Evolutionary conservation across 2,113 vertebrate genomes (phyloP), one percentile per base, ranked within the genome.

Genomic region (Gavialis gangeticus): DNA sequence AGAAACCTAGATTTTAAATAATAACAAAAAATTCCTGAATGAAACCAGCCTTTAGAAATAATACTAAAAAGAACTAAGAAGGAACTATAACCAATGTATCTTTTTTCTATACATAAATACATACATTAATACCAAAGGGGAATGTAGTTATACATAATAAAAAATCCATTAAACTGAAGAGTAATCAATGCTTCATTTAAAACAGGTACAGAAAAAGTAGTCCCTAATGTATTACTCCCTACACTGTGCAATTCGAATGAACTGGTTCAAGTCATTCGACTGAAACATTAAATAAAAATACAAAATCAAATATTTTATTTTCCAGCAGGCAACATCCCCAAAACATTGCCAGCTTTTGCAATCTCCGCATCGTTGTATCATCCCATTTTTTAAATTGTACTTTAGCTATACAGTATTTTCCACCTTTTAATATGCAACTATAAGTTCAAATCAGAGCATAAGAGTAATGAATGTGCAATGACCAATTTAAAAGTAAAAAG

Each of bases 291-390:
- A 2, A 4, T 12, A 90, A 5, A 22, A 63, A 18, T 19, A 27
- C 2, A 12, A 12, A 90, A 25, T 1, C 21, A 10, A 5, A 1
- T 10, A 79, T 59, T 94, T 69, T 17, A 54, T 69, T 91, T 77
- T 30, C 71, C 62, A 87, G 77, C 77, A 71, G 5, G 7, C 1
- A 59, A 4, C 0, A 0, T 7, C 21, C 46, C 83, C 63, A 24
- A 69, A 92, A 24, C 12, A 84, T 25, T 58, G 13, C 75, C 3
- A 22, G 12, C 9, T 54, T 80, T 59, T 56, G 6, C 75, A 57
- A 30, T 27, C 56, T 46, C 16, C 12, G 6, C 27, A 76, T 56
- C 27, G 10, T 57, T 46, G 19, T 30, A 24, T 57, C 28, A 18
- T 37, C 18, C 54, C 3, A 7, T 21, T 55, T 57, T 77, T 77